Percentiles rank a stretch among this genome's conserved stretches.
These are phyloP conservation scores for Phenganax stokvisi DNA, from an alignment of 92 coral and sea anemone species.

Conservation along the genomic window DNA sequence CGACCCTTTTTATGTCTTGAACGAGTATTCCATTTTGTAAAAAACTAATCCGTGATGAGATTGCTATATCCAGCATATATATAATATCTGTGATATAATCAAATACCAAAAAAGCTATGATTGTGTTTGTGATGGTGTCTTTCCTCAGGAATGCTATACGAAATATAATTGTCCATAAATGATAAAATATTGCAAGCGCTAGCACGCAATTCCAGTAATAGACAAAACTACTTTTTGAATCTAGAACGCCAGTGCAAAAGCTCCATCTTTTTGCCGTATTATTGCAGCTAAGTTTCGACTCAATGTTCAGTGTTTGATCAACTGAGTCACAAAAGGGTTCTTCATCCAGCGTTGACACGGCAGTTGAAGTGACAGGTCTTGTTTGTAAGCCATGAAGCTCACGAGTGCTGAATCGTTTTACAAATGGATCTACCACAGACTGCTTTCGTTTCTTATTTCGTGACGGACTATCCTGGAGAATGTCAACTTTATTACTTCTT, in stretches of 20 bases:
- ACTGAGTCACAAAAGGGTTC: neutral
- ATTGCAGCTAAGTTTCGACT: constrained; percentile 21
- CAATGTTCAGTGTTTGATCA: neutral
- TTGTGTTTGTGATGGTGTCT: constrained; percentile 30
- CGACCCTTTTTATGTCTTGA: constrained; percentile 20
- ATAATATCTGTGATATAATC: constrained; percentile 15
- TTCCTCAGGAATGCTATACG: constrained; percentile 79
- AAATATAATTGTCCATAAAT: constrained; percentile 78
- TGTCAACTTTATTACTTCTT: neutral
- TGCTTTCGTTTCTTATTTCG: constrained; percentile 53
- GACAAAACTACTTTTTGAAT: constrained; percentile 67
- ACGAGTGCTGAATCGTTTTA: constrained; percentile 92
- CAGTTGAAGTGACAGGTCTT: neutral
- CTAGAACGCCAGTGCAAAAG: constrained; percentile 44
- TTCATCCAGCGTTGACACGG: neutral
- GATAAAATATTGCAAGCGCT: constrained; percentile 78
- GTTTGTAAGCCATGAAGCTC: constrained; percentile 31
- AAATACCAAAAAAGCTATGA: constrained; percentile 46
- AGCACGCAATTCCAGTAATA: constrained; percentile 77
- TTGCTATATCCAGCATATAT: constrained; percentile 19
- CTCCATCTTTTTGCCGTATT: constrained; percentile 31
- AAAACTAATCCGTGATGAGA: constrained; percentile 35
- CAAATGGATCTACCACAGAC: constrained; percentile 80
- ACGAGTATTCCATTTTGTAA: constrained; percentile 27
- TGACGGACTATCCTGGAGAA: constrained; percentile 42